Conservation (phyloP, 37 sponge, comb jelly and placozoan genomes). For the Hormiphora californensis region DNA sequence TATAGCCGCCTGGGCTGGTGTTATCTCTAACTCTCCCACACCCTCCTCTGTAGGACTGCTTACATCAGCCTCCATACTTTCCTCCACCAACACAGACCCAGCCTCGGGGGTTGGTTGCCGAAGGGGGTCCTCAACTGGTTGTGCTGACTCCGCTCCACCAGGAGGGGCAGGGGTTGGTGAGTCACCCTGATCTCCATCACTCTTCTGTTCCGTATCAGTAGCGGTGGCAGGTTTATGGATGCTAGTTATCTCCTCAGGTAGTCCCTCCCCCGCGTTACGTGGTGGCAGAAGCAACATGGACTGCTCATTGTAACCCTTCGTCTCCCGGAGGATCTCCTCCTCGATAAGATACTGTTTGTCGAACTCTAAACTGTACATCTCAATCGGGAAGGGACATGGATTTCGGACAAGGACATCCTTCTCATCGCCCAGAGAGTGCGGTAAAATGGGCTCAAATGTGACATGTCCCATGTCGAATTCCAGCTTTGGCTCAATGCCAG, state of each 20-base stretch:
- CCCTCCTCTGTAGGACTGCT: neutral
- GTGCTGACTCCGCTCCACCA: neutral
- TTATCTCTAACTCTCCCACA: conserved; percentile 62
- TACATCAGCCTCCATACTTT: conserved; percentile 28
- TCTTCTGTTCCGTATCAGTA: neutral
- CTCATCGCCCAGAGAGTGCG: conserved; percentile 74
- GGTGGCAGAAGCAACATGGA: conserved; percentile 78
- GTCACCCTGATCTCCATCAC: neutral
- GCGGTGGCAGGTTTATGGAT: conserved; percentile 59
- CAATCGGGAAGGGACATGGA: conserved; percentile 78
- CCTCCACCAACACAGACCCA: too few relatives aligned
- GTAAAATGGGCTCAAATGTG: conserved; percentile 82
- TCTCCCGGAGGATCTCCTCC: conserved; percentile 74
- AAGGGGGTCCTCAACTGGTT: neutral
- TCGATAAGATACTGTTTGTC: conserved; percentile 86
- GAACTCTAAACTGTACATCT: conserved; percentile 93
- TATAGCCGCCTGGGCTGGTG: conserved; percentile 78
- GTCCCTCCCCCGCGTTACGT: conserved; percentile 61
- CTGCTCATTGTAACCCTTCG: conserved; percentile 69
- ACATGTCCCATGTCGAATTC: conserved; percentile 68
- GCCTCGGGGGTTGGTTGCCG: neutral
- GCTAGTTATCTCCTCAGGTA: conserved; percentile 71
- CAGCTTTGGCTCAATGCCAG: conserved; percentile 80
- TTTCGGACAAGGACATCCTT: conserved; percentile 75
- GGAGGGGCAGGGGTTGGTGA: too few relatives aligned